These are phyloP conservation scores for Siniperca knerii DNA, from an alignment of 2,113 vertebrate genomes.

Conservation along the genomic window DNA sequence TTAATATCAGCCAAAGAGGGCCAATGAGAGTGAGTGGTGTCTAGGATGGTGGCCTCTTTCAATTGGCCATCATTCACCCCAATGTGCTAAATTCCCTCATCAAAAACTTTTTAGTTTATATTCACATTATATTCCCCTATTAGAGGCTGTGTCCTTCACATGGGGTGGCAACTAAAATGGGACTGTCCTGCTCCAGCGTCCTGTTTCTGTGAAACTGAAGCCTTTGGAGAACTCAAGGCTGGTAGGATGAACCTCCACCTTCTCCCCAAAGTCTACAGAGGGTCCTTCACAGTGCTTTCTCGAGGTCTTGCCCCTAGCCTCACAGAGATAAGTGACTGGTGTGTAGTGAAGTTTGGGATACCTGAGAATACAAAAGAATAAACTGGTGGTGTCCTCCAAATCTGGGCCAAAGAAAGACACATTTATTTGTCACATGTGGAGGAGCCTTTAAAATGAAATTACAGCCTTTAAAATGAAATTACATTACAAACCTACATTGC, in stretches of 20 bases:
- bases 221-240: neutral
- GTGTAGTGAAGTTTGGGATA: neutral
- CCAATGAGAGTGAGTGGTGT: neutral
- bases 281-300: neutral
- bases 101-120: neutral
- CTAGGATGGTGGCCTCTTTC: neutral
- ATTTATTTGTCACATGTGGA: neutral
- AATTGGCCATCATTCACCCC: neutral
- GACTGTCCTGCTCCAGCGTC: neutral
- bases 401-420: neutral
- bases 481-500: neutral
- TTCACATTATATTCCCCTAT: neutral
- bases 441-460: neutral
- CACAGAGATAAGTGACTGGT: neutral
- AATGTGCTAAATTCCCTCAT: neutral
- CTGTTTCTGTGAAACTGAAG: neutral
- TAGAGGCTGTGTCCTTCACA: neutral
- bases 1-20: neutral
- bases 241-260: neutral
- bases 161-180: neutral
- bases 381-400: neutral
- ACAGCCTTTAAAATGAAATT: too few relatives aligned
- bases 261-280: neutral
- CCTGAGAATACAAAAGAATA: neutral
- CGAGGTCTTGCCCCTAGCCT: neutral